Conservation (phyloP, 92 coral and sea anemone species). For the Parazoanthus darwini region DNA sequence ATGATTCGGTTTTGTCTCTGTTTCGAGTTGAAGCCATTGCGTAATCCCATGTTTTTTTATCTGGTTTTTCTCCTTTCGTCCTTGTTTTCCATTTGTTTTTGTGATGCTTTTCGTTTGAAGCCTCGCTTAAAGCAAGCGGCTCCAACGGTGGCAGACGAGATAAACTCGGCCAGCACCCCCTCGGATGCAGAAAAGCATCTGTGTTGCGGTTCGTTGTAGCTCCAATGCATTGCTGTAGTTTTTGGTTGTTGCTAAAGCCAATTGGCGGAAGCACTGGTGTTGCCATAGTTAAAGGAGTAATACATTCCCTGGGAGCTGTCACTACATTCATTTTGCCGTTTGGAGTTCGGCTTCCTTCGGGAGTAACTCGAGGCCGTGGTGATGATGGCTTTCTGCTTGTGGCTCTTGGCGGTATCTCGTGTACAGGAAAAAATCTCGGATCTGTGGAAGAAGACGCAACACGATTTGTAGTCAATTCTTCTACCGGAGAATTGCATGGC, state of each 20-base stretch:
- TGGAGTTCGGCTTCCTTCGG: neutral
- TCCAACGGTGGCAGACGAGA: slow-evolving; percentile 28
- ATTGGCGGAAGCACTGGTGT: slow-evolving; percentile 30
- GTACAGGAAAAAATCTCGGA: slow-evolving; percentile 11
- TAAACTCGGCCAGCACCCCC: neutral
- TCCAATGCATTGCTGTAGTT: neutral
- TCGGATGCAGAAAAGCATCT: neutral
- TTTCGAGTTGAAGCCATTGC: neutral
- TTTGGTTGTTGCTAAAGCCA: neutral
- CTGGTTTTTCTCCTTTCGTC: neutral
- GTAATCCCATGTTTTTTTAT: neutral
- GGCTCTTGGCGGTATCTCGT: slow-evolving; percentile 25
- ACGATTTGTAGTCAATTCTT: neutral
- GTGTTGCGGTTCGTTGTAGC: neutral
- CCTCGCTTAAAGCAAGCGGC: neutral
- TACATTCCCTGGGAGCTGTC: neutral
- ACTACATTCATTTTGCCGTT: neutral
- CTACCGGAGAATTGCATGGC: neutral
- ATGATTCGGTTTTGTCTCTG: neutral
- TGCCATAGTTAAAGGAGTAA: neutral
- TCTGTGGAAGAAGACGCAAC: neutral
- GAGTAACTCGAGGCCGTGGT: slow-evolving; percentile 2
- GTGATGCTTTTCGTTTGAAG: neutral
- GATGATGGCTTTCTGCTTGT: slow-evolving; percentile 1
- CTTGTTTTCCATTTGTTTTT: slow-evolving; percentile 6